Base-by-base conservation (phyloP, 2,113 vertebrate species). In the Ardeotis arabs region DNA sequence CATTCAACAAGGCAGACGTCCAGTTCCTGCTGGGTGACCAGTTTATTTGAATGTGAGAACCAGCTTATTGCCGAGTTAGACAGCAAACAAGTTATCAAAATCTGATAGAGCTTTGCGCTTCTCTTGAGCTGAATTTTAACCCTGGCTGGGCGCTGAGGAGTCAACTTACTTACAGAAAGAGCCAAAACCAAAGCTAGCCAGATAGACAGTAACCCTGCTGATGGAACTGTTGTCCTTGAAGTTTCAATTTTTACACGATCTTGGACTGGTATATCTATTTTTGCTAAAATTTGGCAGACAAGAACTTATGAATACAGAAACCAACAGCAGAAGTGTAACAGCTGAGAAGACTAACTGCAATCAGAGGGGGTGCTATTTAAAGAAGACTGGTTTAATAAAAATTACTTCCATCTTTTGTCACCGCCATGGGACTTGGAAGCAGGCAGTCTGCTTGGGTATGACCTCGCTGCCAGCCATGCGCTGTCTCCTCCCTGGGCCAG, bases 121-220 rank as follows among this genome's bases (percentile, higher is more conserved):
- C 45, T 60, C 67, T 77, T 86, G 50, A 86, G 39, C 67, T 84
- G 82, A 80, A 39, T 96, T 95, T 94, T 79, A 94, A 88, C 60
- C 41, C 22, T 6, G 66, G 41, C 50, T 87, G 78, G 31, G 69
- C 85, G 33, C 67, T 80, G 59, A 60, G 52, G 64, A 78, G 66
- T 67, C 86, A 47, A 14, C 53, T 88, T 90, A 77, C 50, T 80
- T 39, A 77, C 1, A 20, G 58, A 45, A 89, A 49, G 23, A 69
- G 39, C 41, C 59, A 81, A 77, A 89, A 68, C 49, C 35, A 86
- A 81, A 94, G 41, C 60, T 45, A 94, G 63, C 2, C 64, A 80
- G 37, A n/a, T 3, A 76, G 53, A 50, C 52, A 45, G 47, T n/a
- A 66, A 68, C 18, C 55, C 39, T 44, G 44, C 60, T 47, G 29